Evolutionary conservation across 2,888 invertebrate genomes (phyloP).

Genomic region (Diarsia rubi): DNA sequence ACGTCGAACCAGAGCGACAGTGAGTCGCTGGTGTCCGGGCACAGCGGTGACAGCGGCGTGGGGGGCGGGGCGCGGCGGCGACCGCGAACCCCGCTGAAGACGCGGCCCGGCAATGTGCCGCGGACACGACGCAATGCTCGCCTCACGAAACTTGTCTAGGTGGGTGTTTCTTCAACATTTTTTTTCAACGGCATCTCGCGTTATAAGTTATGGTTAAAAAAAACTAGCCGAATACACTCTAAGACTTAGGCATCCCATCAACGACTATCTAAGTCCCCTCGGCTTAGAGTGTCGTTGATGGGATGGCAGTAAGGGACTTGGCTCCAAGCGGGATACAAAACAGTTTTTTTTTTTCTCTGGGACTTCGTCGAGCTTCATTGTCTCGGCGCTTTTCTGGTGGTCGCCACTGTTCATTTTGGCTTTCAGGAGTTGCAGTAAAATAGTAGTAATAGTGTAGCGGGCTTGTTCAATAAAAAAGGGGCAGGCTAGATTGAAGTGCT

Average conservation of each 20-base stretch:
- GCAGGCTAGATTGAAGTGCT: neutral
- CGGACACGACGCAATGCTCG: conserved; percentile 68
- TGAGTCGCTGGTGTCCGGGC: conserved; percentile 95
- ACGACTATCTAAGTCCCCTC: too few relatives aligned
- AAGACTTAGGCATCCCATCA: neutral
- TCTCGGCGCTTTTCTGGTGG: too few relatives aligned
- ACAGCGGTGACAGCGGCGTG: conserved; percentile 93
- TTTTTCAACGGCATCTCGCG: neutral
- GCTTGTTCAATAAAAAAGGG: too few relatives aligned
- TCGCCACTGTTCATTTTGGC: too few relatives aligned
- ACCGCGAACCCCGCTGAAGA: conserved; percentile 85
- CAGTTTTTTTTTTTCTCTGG: too few relatives aligned
- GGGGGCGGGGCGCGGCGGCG: conserved; percentile 90
- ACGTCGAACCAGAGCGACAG: conserved; percentile 96
- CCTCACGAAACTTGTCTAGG: conserved; percentile 82
- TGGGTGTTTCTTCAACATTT: conserved; percentile 53
- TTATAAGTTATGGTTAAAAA: neutral
- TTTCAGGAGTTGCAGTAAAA: too few relatives aligned
- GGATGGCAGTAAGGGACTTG: neutral
- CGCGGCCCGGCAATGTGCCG: conserved; percentile 63
- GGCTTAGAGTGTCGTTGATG: neutral
- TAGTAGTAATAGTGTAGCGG: too few relatives aligned
- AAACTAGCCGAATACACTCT: neutral
- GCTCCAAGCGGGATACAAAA: too few relatives aligned
- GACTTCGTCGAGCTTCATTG: too few relatives aligned